Evolutionary conservation across 2,797 vertebrate species (phyloP).

Genomic region (Babyrousa celebensis): DNA sequence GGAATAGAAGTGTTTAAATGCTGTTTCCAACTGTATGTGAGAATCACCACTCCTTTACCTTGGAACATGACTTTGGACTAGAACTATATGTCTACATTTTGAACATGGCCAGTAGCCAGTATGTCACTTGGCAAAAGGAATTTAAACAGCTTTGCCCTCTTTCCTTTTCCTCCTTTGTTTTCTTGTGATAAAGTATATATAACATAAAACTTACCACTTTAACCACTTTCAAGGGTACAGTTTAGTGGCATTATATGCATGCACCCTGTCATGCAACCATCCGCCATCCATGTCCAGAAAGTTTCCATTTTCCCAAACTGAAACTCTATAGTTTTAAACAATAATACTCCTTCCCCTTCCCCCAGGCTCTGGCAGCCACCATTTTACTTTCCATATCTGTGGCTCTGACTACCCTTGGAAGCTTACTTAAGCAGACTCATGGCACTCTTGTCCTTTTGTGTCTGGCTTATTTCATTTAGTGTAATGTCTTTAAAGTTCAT

Average conservation of each 20-base stretch:
- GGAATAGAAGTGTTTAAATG: conserved; percentile 26
- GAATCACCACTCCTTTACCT: conserved; percentile 30
- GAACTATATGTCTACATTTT: conserved; percentile 1
- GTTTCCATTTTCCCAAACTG: background rate
- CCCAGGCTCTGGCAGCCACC: background rate
- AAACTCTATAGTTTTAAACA: background rate
- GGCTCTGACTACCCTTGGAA: background rate
- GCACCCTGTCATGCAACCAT: background rate
- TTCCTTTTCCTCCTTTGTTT: background rate
- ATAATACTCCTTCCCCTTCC: background rate
- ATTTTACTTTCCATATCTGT: background rate
- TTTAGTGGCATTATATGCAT: background rate
- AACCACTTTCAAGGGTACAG: background rate
- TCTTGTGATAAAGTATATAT: background rate
- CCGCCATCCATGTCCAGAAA: background rate
- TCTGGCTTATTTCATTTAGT: background rate
- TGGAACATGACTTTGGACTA: conserved; percentile 35
- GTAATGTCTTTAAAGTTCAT: background rate
- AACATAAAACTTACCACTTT: background rate
- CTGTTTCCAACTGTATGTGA: background rate
- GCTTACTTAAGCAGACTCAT: background rate
- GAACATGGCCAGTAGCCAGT: background rate
- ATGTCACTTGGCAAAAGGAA: background rate
- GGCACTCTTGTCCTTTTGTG: background rate
- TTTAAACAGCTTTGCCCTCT: background rate